Evolutionary conservation across 2,113 vertebrate species (phyloP).

Genomic region (Puntigrus tetrazona): DNA sequence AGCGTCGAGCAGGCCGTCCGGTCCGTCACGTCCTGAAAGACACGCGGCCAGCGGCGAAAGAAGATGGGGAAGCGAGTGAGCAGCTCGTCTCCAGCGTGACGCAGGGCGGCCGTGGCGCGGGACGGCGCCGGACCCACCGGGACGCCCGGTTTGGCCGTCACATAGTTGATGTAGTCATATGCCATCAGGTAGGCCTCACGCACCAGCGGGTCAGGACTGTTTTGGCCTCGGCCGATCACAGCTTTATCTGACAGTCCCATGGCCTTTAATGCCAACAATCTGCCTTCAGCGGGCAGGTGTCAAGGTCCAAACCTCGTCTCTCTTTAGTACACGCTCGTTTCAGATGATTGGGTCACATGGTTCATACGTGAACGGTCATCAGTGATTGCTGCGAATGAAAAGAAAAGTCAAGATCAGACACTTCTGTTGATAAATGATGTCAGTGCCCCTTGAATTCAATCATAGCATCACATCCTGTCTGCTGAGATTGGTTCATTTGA

Average conservation of each 20-base stretch:
- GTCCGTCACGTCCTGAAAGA: constrained; percentile 75
- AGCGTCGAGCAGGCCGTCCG: constrained; percentile 68
- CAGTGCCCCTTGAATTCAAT: too few relatives aligned
- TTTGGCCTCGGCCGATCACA: constrained; percentile 55
- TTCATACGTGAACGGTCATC: not conserved
- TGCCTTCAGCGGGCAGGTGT: not conserved
- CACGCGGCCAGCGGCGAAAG: constrained; percentile 76
- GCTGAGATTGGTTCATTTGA: not conserved
- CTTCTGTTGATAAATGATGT: not conserved
- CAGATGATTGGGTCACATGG: not conserved
- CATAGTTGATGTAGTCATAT: constrained; percentile 73
- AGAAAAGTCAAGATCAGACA: not conserved
- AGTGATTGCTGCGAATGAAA: not conserved
- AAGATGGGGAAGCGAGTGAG: constrained; percentile 76
- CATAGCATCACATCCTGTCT: too few relatives aligned
- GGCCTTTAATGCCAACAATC: not conserved
- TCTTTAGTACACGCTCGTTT: not conserved
- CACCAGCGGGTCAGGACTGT: constrained; percentile 69
- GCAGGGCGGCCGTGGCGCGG: constrained; percentile 64
- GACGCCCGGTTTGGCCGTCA: constrained; percentile 62
- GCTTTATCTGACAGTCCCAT: constrained; percentile 60
- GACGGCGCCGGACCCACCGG: constrained; percentile 61
- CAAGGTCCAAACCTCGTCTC: not conserved
- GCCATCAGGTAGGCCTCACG: constrained; percentile 74
- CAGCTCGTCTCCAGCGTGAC: constrained; percentile 73